Percentiles rank a stretch among this genome's conserved stretches.
phyloP scores from a whole-genome alignment of 2,797 vertebrate species.

The Columba guinea region DNA sequence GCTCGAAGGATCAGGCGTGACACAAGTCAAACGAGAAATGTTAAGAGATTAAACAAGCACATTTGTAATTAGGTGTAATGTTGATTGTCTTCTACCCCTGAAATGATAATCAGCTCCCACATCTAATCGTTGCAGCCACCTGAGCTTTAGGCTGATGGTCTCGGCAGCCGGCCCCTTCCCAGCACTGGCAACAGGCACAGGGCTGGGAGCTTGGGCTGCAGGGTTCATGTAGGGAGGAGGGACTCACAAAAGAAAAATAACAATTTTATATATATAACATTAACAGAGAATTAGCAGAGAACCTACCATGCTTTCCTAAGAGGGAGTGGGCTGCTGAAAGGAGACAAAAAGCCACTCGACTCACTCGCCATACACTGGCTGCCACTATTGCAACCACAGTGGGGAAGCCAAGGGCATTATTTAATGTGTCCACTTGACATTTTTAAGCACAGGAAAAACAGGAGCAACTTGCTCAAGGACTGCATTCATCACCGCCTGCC shows the following conservation, averaged over 20 bases:
- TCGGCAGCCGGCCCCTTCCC: neutral
- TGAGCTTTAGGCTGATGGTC: neutral
- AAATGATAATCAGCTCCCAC: neutral
- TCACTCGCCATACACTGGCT: rapidly evolving
- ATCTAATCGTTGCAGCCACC: neutral
- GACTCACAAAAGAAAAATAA: neutral
- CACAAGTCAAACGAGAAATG: neutral
- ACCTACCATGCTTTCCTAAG: neutral
- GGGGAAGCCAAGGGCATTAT: neutral
- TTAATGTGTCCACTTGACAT: constrained; percentile 10
- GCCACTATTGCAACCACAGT: neutral
- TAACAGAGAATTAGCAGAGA: neutral
- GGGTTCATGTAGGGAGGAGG: neutral
- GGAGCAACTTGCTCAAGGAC: constrained; percentile 30
- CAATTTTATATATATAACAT: no score
- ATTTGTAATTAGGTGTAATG: constrained; percentile 26
- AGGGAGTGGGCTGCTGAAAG: neutral
- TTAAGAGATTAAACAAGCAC: constrained; percentile 47
- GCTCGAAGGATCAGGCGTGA: neutral
- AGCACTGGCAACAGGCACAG: rapidly evolving
- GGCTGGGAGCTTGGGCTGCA: neutral
- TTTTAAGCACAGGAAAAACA: constrained; percentile 26
- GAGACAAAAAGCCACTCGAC: neutral
- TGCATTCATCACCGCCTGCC: constrained; percentile 46
- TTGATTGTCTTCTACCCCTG: constrained; percentile 22